Base-by-base conservation (phyloP, 2,113 vertebrate species). In the Plectropomus leopardus region DNA sequence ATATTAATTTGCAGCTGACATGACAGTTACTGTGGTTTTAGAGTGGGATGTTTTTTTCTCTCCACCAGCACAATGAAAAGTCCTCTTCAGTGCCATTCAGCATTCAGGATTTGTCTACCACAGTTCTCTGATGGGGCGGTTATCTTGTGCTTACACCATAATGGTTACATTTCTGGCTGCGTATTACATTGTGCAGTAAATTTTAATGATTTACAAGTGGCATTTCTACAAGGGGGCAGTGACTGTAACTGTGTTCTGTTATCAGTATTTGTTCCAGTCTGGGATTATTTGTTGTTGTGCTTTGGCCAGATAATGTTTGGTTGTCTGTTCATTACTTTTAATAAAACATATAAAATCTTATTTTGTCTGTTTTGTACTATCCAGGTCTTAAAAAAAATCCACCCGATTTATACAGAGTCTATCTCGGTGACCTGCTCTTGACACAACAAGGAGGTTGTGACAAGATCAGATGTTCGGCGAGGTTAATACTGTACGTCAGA, bases 261-360 rank as follows among this genome's bases (percentile, higher is more conserved):
- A 4, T 72, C 17, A 71, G 40, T 81, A 57, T 83, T 61, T 70
- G 54, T 72, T 78, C 24, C 16, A 40, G 19, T 82, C 42, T 73
- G 23, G 21, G 28, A 76, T 64, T 60, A 58, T 80, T 72, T 66
- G 40, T 26, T 77, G 50, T 87, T 81, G 82, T 83, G 40, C 17
- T 75, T 80, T 72, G 48, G n/a, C 26, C 66, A 76, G 40, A 78
- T 58, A 64, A 21, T 23, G 51, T 76, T 85, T 69, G 72, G 3
- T 67, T 77, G 80, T 77, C 17, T 80, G 16, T 70, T 76, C 21
- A 72, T 69, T 34, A 30, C 51, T 70, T 89, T 78, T 55, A 90
- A 82, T 88, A 88, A 85, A 92, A 79, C 5, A 23, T 5, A 32
- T 21, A 48, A 23, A 64, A 58, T 51, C 32, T 4, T 4, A 44